Percentiles rank a stretch among this genome's conserved stretches.
phyloP scores from a whole-genome alignment of 2,797 vertebrate species.

The Darevskia mixta region DNA sequence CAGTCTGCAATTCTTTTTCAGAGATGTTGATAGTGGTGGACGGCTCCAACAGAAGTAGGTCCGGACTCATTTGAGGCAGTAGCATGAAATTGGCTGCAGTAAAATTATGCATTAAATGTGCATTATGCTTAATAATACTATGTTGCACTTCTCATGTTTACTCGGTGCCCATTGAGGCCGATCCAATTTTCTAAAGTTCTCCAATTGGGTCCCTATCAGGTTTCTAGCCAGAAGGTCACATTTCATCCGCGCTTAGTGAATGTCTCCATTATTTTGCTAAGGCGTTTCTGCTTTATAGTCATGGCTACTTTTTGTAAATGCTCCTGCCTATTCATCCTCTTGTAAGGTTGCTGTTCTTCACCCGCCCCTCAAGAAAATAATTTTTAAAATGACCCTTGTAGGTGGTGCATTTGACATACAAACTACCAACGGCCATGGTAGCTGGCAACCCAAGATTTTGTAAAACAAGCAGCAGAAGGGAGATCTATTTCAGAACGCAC shows the following conservation, averaged over 20 bases:
- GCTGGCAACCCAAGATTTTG: conserved; percentile 74
- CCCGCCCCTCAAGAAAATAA: conserved; percentile 48
- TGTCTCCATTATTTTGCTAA: conserved; percentile 82
- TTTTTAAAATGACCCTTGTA: conserved; percentile 69
- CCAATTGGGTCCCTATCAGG: conserved; percentile 80
- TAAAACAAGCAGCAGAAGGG: conserved; percentile 41
- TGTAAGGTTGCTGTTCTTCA: conserved; percentile 73
- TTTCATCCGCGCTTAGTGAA: conserved; percentile 83
- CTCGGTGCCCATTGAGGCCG: conserved; percentile 82
- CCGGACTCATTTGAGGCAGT: conserved; percentile 81
- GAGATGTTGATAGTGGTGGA: conserved; percentile 80
- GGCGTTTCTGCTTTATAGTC: conserved; percentile 81
- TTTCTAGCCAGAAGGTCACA: conserved; percentile 85
- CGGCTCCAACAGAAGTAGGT: conserved; percentile 78
- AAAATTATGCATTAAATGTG: conserved; percentile 87
- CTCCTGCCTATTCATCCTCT: conserved; percentile 61
- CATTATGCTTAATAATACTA: conserved; percentile 86
- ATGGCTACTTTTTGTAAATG: conserved; percentile 70
- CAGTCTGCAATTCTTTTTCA: conserved; percentile 79
- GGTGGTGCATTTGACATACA: conserved; percentile 79
- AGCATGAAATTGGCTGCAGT: conserved; percentile 86
- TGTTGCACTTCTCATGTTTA: conserved; percentile 84
- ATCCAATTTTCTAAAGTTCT: conserved; percentile 86
- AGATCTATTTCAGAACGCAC: conserved; percentile 70
- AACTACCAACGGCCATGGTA: conserved; percentile 75